Base-by-base conservation (phyloP, 2,888 invertebrate genomes). In the Drosophila incognita region DNA sequence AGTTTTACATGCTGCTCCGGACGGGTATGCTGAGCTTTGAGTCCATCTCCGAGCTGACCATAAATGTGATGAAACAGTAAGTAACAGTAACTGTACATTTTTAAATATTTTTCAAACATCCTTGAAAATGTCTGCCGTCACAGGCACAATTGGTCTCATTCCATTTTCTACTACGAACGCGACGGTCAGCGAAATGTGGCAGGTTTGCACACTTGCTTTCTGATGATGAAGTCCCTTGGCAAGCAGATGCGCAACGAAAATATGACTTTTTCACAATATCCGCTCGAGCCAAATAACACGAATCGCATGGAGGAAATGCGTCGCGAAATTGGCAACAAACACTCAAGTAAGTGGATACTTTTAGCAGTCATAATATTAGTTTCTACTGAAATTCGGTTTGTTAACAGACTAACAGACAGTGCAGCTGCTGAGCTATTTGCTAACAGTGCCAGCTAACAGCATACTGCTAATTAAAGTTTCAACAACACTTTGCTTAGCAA, bases 1-100 rank as follows among this genome's bases (percentile, higher is more conserved):
- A 98, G 92, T 97, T 96, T 92, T 96, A 96, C 90, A 96, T 97
- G 95, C 93, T 97, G 40, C 94, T 97, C 5, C 94, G 97, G 64
- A 94, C 96, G 15, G 97, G 97, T 0, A 94, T 95, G 31, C 92
- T 96, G 46, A 96, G 96, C 35, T 97, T 96, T 83, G 94, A 95
- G 87, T 96, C 96, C 63, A 94, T 97, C 77, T 95, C 96, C 0
- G 95, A 95, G 83, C 95, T 97, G 89, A 94, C 97, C 78, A 94
- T 96, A 67, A 93, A 95, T 27, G 93, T 97, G 38, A 95, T 97
- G 94, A 92, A 95, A 76, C 94, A 95, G 97, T 97, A 92, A 93
- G 94, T 93, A 33, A 11, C 35, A n/a, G 6, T 0, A 13, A 11
- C n/a, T 48, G 13, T 4, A 5, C 0, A 1, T 10, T 6, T n/a